These are phyloP conservation scores for Macropus fuliginosus DNA, from an alignment of 2,797 vertebrate genomes.

Conservation along the genomic window DNA sequence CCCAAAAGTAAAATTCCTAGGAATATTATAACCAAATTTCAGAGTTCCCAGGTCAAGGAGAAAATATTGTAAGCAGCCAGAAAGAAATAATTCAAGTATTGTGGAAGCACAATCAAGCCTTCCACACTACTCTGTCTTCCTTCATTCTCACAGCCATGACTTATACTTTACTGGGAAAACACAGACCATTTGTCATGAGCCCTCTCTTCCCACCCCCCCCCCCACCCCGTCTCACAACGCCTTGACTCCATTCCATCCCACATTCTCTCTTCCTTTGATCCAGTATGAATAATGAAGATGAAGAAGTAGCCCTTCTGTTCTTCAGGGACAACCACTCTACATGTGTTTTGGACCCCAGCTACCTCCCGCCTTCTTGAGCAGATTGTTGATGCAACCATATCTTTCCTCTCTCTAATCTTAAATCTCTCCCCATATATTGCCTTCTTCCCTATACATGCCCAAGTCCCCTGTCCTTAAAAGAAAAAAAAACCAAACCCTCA, in stretches of 20 bases:
- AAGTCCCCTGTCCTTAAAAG: neutral
- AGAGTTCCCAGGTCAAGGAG: too few relatives aligned
- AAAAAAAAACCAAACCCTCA: neutral
- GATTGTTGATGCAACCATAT: neutral
- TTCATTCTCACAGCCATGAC: too few relatives aligned
- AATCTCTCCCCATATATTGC: neutral
- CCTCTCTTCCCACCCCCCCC: fast-evolving
- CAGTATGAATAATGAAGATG: neutral
- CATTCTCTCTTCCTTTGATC: neutral
- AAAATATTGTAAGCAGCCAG: too few relatives aligned
- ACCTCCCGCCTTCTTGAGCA: neutral
- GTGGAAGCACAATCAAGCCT: neutral
- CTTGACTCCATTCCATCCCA: neutral
- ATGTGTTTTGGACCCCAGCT: neutral
- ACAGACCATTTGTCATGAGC: too few relatives aligned
- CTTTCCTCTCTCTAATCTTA: neutral
- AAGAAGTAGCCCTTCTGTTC: neutral
- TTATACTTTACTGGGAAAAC: neutral
- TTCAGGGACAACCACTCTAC: neutral
- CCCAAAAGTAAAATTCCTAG: too few relatives aligned
- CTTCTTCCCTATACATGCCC: neutral
- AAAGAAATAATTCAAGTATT: too few relatives aligned
- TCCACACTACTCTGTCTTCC: neutral
- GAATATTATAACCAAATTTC: too few relatives aligned
- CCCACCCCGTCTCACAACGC: neutral